Percentiles rank a stretch among this genome's conserved stretches.
Conservation (phyloP, 2,797 vertebrate species). For the Pseudochirops cupreus region DNA sequence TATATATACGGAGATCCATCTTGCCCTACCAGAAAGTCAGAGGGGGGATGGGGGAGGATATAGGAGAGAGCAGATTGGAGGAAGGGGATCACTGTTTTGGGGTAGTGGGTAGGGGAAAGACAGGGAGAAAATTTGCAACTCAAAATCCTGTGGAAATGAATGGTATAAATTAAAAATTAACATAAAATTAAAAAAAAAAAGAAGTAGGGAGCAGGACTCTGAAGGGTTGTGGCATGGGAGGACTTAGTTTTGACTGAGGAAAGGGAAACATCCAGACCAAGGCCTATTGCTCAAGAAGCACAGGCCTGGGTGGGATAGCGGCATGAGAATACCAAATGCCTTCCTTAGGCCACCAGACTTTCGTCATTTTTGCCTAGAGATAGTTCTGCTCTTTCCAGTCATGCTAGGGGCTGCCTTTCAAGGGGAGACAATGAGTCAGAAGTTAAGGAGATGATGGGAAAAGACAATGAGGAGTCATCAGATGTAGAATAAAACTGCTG, state of each 20-base stretch:
- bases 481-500: background rate
- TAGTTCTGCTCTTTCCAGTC: background rate
- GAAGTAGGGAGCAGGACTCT: background rate
- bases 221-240: background rate
- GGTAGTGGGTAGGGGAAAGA: too few relatives aligned
- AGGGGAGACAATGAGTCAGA: background rate
- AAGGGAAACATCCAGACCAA: background rate
- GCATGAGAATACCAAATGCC: background rate
- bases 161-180: too few relatives aligned
- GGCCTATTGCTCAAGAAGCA: background rate
- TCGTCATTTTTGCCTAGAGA: background rate
- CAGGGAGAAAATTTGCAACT: too few relatives aligned
- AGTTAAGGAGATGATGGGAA: background rate
- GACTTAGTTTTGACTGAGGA: background rate
- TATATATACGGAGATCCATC: too few relatives aligned
- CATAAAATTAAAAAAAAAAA: background rate
- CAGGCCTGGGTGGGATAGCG: background rate
- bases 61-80: too few relatives aligned
- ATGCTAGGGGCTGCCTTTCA: background rate
- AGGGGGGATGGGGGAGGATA: too few relatives aligned
- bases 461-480: background rate
- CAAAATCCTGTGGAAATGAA: too few relatives aligned
- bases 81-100: too few relatives aligned
- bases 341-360: background rate
- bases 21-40: too few relatives aligned